Base-by-base conservation (phyloP, 2,888 invertebrate genomes). In the Drosophila putrida region DNA sequence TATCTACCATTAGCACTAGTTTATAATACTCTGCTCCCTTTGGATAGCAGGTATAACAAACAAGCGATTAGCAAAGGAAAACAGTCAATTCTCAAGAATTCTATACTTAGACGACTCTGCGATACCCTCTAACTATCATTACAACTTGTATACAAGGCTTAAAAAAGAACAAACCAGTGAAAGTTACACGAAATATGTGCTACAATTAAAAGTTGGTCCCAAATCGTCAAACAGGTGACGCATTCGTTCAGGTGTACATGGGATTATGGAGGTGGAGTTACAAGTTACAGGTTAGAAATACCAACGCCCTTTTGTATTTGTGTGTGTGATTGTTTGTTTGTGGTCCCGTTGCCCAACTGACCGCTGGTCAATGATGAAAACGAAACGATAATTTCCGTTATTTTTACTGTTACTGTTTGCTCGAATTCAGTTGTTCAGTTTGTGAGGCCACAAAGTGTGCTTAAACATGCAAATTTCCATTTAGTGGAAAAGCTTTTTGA, bases 391-490 rank as follows among this genome's bases (percentile, higher is more conserved):
- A 89, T 85, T 85, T 85, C 70, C 67, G 72, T 71, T 57, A 13
- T 49, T 46, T 46, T 27, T n/a, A n/a, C n/a, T 36, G 63, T 13
- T 53, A 9, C 28, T 65, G 57, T 60, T 61, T 25, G 36, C 55
- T 49, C 65, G 55, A 44, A 31, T 43, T n/a, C n/a, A n/a, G n/a
- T n/a, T 59, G 63, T 55, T 46, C 39, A 25, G 62, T 13, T 51
- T 59, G 51, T 4, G 51, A n/a, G n/a, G 41, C 59, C 41, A 55
- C 68, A 85, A 88, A 89, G 64, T 88, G 86, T 68, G 39, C 55
- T 46, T 64, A 63, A 75, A 85, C 84, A 89, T 85, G 84, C 90
- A 72, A 85, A 82, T 89, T 75, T 77, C 46, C 75, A 85, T 75
- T 85, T 85, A 85, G 69, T 70, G 67, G 55, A 39, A 85, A 88